Base-by-base conservation (phyloP, 2,888 invertebrate genomes). In the Drosophila borealis region DNA sequence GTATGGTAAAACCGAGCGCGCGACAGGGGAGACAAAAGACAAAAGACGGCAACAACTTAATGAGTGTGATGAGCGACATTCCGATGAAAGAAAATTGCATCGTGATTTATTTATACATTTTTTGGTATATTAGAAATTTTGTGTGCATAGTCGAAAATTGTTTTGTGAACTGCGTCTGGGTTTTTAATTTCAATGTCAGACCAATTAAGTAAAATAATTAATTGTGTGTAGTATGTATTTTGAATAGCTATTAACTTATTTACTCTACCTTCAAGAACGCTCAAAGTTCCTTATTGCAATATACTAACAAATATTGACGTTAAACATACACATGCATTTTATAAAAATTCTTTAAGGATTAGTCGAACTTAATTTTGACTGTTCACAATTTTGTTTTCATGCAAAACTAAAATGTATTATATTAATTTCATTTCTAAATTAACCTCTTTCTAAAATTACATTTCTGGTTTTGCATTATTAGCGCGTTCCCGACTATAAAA, bases 41-140 rank as follows among this genome's bases (percentile, higher is more conserved):
- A 88, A 89, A 65, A 88, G 83, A 89, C 86, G 89, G 78, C 81
- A 81, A 78, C 64, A 81, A 55, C 76, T 66, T 78, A 45, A 74
- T 81, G 85, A 81, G 82, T 76, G 71, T 65, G 36, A 81, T 85
- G 79, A 71, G 50, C 71, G 66, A 70, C 56, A 68, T 69, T 79
- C 51, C 66, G 39, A 69, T 78, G 79, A 75, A 72, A 53, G 60
- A 59, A 29, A 25, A 42, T 44, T 45, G 41, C 51, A 50, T 29
- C 29, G 25, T 51, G 51, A 39, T 39, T 25, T 11, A 50, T 29
- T 25, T 29, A 36, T 2, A 11, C 11, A 29, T 5, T 39, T 44
- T 19, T 29, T 25, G 8, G 39, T 49, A 64, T 57, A 56, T 63
- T 44, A 46, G 34, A 42, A 36, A 44, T 44, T 60, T 42, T 51